Percentiles rank a stretch among this genome's conserved stretches.
Evolutionary conservation across 2,113 vertebrate species (phyloP).

Genomic region (Limnothrissa miodon): DNA sequence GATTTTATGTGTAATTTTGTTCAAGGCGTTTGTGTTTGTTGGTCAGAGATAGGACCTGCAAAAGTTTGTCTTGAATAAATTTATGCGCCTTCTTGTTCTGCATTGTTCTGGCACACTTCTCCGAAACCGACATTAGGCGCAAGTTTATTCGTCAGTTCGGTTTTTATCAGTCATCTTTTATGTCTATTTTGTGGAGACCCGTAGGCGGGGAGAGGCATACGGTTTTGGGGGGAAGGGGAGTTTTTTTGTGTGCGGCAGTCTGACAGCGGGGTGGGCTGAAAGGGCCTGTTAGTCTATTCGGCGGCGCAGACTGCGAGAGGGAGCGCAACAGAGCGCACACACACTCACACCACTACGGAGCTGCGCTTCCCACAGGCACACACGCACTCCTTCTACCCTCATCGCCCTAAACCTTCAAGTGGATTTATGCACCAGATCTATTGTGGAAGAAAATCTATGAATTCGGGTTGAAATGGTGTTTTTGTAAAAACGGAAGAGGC

Average conservation of each 20-base stretch:
- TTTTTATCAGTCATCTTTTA: constrained; percentile 58
- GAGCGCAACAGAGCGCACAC: constrained; percentile 34
- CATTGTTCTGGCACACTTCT: constrained; percentile 74
- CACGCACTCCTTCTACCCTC: constrained; percentile 46
- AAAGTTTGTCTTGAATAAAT: neutral
- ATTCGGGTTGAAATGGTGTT: constrained; percentile 1
- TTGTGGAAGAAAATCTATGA: constrained; percentile 13
- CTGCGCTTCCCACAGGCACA: constrained; percentile 56
- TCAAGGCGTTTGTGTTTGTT: neutral
- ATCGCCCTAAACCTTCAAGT: constrained; percentile 52
- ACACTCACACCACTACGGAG: constrained; percentile 45
- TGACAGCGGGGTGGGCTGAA: constrained; percentile 67
- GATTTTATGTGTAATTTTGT: neutral
- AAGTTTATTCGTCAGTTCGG: constrained; percentile 33
- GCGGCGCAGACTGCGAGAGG: constrained; percentile 49
- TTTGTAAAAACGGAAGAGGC: neutral
- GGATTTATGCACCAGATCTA: constrained; percentile 55
- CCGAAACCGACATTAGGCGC: constrained; percentile 39
- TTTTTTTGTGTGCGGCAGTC: constrained; percentile 69
- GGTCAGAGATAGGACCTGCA: neutral
- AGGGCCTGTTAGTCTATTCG: constrained; percentile 64
- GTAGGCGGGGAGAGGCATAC: constrained; percentile 72
- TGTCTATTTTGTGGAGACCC: constrained; percentile 58
- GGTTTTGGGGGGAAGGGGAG: constrained; percentile 63
- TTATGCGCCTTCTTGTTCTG: neutral